These are phyloP conservation scores for Trichoplusia ni DNA, from an alignment of 1,140 invertebrate genomes.

Conservation along the genomic window DNA sequence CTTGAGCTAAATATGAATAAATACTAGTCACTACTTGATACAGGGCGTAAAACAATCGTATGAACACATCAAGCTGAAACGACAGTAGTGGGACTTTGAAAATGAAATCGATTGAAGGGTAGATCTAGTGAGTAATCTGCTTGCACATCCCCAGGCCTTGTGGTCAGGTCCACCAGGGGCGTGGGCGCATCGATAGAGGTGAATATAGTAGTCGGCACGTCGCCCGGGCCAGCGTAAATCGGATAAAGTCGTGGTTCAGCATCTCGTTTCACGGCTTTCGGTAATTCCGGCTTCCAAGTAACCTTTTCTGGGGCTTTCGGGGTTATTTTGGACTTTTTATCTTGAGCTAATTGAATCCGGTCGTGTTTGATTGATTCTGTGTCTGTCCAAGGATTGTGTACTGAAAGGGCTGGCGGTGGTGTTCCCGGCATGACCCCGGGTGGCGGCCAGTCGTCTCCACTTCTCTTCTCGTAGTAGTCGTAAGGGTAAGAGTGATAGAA, in stretches of 20 bases:
- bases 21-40: constrained; percentile 57
- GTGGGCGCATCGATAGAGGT: constrained; percentile 54
- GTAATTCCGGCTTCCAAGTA: constrained; percentile 39
- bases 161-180: constrained; percentile 57
- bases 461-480: constrained; percentile 72
- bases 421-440: constrained; percentile 38
- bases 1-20: constrained; percentile 60
- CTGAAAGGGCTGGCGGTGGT: constrained; percentile 31
- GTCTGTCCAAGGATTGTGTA: constrained; percentile 41
- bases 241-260: constrained; percentile 51
- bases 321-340: constrained; percentile 21
- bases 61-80: constrained; percentile 73
- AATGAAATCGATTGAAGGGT: constrained; percentile 73
- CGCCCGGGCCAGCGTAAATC: constrained; percentile 45
- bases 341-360: constrained; percentile 44
- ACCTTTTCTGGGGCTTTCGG: constrained; percentile 20
- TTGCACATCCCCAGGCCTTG: constrained; percentile 70
- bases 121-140: constrained; percentile 76
- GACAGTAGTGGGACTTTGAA: constrained; percentile 77
- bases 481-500: constrained; percentile 73
- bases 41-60: constrained; percentile 56
- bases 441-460: constrained; percentile 54
- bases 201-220: constrained; percentile 35
- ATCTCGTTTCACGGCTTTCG: constrained; percentile 39
- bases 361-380: constrained; percentile 47